Evolutionary conservation across 2,888 invertebrate genomes (phyloP).

Genomic region (Apodemia duryi): DNA sequence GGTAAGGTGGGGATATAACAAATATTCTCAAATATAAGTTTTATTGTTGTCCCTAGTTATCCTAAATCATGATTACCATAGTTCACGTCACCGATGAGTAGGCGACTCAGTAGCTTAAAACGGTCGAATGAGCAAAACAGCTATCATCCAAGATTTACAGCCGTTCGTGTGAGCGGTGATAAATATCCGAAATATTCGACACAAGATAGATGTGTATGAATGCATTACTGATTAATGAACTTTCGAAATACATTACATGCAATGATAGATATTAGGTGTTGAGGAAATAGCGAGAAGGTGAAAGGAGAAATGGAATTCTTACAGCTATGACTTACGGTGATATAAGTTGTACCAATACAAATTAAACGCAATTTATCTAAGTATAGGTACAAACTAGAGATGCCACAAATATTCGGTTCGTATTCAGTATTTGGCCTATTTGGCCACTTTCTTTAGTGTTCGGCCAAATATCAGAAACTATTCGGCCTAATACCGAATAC

Average conservation of each 20-base stretch:
- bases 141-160: slow-evolving; percentile 36
- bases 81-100: too few species aligned
- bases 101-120: too few species aligned
- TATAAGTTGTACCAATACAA: neutral
- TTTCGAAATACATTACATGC: neutral
- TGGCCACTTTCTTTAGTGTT: too few species aligned
- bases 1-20: too few species aligned
- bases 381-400: too few species aligned
- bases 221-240: slow-evolving; percentile 1
- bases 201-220: neutral
- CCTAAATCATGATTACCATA: too few species aligned
- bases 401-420: too few species aligned
- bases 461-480: too few species aligned
- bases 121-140: slow-evolving; percentile 33
- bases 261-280: neutral
- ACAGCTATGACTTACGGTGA: neutral
- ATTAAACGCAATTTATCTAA: neutral
- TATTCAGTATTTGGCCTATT: too few species aligned
- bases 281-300: neutral
- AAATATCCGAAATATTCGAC: neutral
- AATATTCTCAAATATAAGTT: too few species aligned
- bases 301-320: neutral
- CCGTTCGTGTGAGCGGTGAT: slow-evolving; percentile 29
- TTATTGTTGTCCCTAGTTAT: too few species aligned
- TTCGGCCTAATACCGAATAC: too few species aligned